These are phyloP conservation scores for Semotilus atromaculatus DNA, from an alignment of 2,797 vertebrate species.

Conservation along the genomic window DNA sequence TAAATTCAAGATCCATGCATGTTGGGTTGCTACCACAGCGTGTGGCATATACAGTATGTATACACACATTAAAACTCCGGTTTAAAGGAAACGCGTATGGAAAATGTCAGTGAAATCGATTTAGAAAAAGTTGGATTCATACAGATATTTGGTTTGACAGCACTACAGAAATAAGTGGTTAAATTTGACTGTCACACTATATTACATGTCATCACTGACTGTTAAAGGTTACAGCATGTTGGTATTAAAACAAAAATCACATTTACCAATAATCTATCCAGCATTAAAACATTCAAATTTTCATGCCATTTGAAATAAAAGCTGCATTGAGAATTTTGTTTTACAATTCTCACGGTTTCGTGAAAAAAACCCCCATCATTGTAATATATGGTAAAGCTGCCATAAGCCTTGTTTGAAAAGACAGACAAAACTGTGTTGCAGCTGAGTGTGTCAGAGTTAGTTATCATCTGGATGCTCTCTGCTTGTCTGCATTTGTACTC, in stretches of 20 bases:
- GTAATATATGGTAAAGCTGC: neutral
- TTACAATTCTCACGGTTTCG: neutral
- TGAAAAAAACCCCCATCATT: neutral
- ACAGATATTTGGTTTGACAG: neutral
- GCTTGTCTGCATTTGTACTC: constrained; percentile 38
- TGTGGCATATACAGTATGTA: too few species aligned
- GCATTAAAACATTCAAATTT: neutral
- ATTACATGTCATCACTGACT: neutral
- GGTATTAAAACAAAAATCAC: neutral
- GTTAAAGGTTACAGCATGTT: neutral
- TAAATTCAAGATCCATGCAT: too few species aligned
- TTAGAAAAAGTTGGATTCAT: neutral
- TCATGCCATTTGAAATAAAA: neutral
- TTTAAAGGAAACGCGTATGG: too few species aligned
- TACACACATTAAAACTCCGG: too few species aligned
- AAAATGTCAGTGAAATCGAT: neutral
- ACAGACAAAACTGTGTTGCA: constrained; percentile 20
- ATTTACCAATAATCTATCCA: neutral
- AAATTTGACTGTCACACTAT: neutral
- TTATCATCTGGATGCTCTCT: constrained; percentile 30
- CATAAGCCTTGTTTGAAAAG: constrained; percentile 9
- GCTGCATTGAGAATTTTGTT: neutral
- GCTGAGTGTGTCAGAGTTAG: constrained; percentile 33
- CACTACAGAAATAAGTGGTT: neutral
- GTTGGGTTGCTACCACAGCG: too few species aligned